Base-by-base conservation (phyloP, 2,888 invertebrate genomes). In the Calameuta pallipes region DNA sequence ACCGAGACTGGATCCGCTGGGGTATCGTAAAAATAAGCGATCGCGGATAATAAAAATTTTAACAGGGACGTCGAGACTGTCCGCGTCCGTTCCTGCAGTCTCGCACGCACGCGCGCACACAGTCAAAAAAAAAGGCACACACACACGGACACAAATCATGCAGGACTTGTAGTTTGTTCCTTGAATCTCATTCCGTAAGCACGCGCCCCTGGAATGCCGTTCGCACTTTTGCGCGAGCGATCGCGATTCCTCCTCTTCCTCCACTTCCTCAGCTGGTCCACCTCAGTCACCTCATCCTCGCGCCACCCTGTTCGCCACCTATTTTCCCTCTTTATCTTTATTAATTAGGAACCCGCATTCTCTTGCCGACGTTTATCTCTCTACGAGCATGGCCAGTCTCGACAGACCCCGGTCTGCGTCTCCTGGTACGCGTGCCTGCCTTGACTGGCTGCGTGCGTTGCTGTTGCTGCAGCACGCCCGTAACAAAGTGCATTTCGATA, bases 291-390 rank as follows among this genome's bases (percentile, higher is more conserved):
- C 70, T 68, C 68, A 76, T 68, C 69, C 70, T 75, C 68, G 41
- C 23, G 76, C 76, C 31, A 34, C 70, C 15, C 35, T 70, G 69
- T 15, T 35, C 74, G 68, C 76, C 76, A 79, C 79, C 82, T 83
- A 83, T 84, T 86, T 84, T 85, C 79, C 76, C 80, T 83, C 78
- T 84, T 83, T 83, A 85, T 85, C 83, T 82, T 83, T 83, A 82
- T 84, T 84, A 84, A 86, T 85, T 84, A 80, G 82, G 80, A 83
- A 79, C 80, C 80, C 83, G 81, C 80, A 78, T 80, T 80, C 78
- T 79, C 79, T 23, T 76, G 76, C 68, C 56, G 73, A 73, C 35
- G 71, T 30, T 33, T 34, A n/a, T 36, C 74, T 77, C 77, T 71
- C 71, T 37, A 35, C 71, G 33, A 33, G 71, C 13, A 33, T 15